These are phyloP conservation scores for Zapornia atra DNA, from an alignment of 2,113 vertebrate species.

Conservation along the genomic window DNA sequence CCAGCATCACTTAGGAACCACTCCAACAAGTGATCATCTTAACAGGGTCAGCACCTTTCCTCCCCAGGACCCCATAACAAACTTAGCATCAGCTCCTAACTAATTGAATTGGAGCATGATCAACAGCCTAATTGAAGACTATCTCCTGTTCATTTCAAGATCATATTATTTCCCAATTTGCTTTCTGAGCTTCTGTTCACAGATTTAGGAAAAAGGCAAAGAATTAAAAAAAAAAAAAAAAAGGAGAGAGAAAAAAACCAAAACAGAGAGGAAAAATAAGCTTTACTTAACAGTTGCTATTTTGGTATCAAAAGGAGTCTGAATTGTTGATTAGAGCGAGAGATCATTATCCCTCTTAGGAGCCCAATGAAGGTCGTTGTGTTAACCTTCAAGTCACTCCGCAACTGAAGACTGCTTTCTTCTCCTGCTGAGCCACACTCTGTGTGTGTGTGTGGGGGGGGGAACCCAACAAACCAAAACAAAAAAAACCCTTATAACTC, in stretches of 20 bases:
- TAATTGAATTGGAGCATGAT: slow-evolving; percentile 66
- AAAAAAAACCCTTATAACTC: not conserved
- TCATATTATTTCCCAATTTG: slow-evolving; percentile 56
- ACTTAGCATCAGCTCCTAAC: slow-evolving; percentile 41
- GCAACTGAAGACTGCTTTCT: slow-evolving; percentile 56
- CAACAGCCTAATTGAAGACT: slow-evolving; percentile 45
- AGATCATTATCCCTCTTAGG: slow-evolving; percentile 76
- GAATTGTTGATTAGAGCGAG: slow-evolving; percentile 70
- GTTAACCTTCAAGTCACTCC: slow-evolving; percentile 74
- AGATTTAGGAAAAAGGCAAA: slow-evolving; percentile 45
- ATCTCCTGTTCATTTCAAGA: slow-evolving; percentile 1
- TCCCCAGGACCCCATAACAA: slow-evolving; percentile 29
- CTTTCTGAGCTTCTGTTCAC: slow-evolving; percentile 51
- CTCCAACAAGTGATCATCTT: slow-evolving; percentile 68
- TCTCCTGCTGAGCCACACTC: not conserved
- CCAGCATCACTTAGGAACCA: slow-evolving; percentile 47
- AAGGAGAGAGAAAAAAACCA: not conserved
- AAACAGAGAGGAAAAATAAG: not conserved
- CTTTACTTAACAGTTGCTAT: slow-evolving; percentile 72
- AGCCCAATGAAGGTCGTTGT: slow-evolving; percentile 62
- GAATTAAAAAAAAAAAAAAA: too few relatives aligned
- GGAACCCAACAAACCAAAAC: not conserved
- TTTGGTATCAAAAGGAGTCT: slow-evolving; percentile 73
- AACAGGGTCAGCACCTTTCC: slow-evolving; percentile 66
- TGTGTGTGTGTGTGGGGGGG: too few relatives aligned